Base-by-base conservation (phyloP, 1,140 invertebrate genomes). In the Venustaconcha ellipsiformis region DNA sequence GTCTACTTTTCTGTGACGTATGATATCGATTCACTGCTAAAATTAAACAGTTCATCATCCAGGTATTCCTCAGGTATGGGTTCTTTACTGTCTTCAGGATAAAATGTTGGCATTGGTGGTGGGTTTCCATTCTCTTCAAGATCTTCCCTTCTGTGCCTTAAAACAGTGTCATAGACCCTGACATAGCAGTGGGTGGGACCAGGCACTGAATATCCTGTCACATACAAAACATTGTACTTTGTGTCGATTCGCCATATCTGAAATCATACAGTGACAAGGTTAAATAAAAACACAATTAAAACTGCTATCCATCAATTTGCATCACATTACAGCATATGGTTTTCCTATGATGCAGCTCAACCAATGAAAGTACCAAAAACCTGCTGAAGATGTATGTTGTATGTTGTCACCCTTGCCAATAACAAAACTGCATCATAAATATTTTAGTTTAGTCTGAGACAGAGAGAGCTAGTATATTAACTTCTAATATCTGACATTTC, bases 201-300 rank as follows among this genome's bases (percentile, higher is more conserved):
- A 57, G 97, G 94, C 78, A 97, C 92, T 4, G 57, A 67, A 14
- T 92, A 92, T 26, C 96, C 96, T 48, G 37, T 48, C 15, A 97
- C 93, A 92, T 94, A 99, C 37, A 99, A 91, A 0, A 99, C 93
- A 91, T 99, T 98, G 86, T 97, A 94, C 87, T 97, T 96, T 17
- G 95, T 96, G 88, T 99, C 97, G 60, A 99, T 96, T 80, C 97
- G 92, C 89, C 95, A 92, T 80, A 99, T 94, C 93, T 94, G 84
- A 20, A 90, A 20, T 20, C 26, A 66, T 26, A 66, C 30, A 48
- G 37, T 48, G 5, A 48, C 37, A 48, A 48, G 6, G 4, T 48
- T 8, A 48, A 48, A 8, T 48, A 3, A 30, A 30, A 30, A 30
- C 1, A 30, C 26, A 30, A 30, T 30, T 48, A 48, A 48, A 48